Conservation (phyloP, 2,113 vertebrate species). For the Gadus macrocephalus region DNA sequence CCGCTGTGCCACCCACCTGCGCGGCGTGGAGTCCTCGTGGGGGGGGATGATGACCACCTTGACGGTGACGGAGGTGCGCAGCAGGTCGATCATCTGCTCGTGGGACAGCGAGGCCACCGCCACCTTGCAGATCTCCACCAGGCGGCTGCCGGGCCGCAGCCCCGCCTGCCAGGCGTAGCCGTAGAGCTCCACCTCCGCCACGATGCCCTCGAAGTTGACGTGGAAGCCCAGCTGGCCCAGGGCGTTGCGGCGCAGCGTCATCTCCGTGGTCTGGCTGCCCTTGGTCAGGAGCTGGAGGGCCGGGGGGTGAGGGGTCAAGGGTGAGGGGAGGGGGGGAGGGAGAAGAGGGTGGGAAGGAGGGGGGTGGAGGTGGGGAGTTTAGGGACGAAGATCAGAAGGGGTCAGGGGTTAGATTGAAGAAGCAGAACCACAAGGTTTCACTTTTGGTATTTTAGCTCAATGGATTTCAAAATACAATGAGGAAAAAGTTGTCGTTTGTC, state of each 20-base stretch:
- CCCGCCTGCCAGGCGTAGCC: constrained; percentile 96
- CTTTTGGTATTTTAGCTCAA: no score
- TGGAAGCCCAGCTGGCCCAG: constrained; percentile 95
- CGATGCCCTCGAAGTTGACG: constrained; percentile 95
- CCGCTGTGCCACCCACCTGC: constrained; percentile 73
- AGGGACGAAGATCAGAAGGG: background rate
- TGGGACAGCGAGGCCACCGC: constrained; percentile 91
- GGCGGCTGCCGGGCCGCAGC: constrained; percentile 88
- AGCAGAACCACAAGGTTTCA: background rate
- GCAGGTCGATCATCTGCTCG: constrained; percentile 95
- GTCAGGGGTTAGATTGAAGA: background rate
- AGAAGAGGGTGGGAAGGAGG: background rate
- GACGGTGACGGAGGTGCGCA: constrained; percentile 90
- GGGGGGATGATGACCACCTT: constrained; percentile 95
- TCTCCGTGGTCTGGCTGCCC: constrained; percentile 90
- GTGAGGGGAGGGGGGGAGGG: background rate
- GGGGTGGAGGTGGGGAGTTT: background rate
- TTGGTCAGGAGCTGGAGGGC: constrained; percentile 84
- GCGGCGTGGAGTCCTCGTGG: constrained; percentile 89
- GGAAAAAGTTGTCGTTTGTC: no score
- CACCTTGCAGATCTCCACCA: constrained; percentile 96
- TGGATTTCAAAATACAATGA: no score
- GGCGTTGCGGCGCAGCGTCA: constrained; percentile 91
- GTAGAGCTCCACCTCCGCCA: constrained; percentile 92
- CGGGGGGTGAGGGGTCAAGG: background rate